Evolutionary conservation across 1,140 invertebrate species (phyloP), one percentile per base, ranked within the genome.

Genomic region (Caerostris extrusa): DNA sequence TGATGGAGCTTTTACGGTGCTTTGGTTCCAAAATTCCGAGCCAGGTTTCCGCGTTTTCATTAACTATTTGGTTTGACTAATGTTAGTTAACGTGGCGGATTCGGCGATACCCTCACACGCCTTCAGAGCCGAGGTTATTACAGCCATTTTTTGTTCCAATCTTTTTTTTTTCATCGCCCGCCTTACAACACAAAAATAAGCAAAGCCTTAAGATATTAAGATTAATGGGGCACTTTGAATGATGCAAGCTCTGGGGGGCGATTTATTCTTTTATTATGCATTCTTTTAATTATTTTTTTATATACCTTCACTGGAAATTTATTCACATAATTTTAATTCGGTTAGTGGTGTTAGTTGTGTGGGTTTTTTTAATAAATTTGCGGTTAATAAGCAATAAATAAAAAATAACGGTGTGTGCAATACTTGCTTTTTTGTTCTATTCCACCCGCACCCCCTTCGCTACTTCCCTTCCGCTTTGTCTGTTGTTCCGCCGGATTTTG

Each of bases 241-340:
- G 83, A 57, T 85, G 83, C 19, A 85, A 85, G 56, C 56, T 85
- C 19, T 10, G 57, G 17, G 17, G 57, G 83, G 86, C 86, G 64
- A 64, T 88, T 88, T 88, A 88, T 88, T 88, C 86, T 88, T 88
- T 88, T 88, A 88, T 88, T 88, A 88, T 50, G 86, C 86, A 3
- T 34, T 53, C 61, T 64, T 88, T 88, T 88, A 88, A 88, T 88
- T 88, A 88, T 88, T 88, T 64, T 87, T 8, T 19, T 86, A 4
- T 6, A 17, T 60, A n/a, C 19, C 58, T 10, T 5, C 71, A 12
- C 34, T 53, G 71, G 50, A 88, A 88, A 88, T 88, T 88, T 88
- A 88, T 88, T 61, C 86, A 64, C 64, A 64, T 88, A 88, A 88
- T 88, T 88, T 64, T 64, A 88, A 61, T 53, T 88, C 53, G 50